Conservation (phyloP, 2,797 vertebrate genomes). For the Carcharodon carcharias region DNA sequence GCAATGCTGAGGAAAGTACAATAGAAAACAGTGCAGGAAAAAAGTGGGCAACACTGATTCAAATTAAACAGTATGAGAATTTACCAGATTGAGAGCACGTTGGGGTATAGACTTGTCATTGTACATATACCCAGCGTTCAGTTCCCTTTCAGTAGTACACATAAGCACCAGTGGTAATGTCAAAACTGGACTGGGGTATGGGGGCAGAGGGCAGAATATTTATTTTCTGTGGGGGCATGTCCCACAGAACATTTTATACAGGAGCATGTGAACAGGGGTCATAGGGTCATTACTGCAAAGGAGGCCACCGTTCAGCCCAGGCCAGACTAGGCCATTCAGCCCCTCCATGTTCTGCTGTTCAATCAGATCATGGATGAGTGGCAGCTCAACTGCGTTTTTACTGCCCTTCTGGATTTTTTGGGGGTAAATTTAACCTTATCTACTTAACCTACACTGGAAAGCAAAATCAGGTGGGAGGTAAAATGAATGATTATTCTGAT, state of each 20-base stretch:
- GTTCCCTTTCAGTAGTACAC: neutral
- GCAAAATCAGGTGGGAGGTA: too few relatives aligned
- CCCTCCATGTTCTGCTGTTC: neutral
- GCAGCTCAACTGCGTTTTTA: neutral
- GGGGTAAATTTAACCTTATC: neutral
- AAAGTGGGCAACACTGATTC: neutral
- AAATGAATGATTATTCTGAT: neutral
- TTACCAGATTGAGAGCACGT: neutral
- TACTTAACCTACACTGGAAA: neutral
- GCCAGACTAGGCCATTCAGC: neutral
- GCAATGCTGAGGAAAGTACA: neutral
- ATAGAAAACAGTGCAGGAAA: neutral
- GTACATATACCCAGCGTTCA: neutral
- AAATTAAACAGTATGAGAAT: neutral
- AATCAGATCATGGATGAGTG: neutral
- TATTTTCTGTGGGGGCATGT: neutral
- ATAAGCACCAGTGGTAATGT: neutral
- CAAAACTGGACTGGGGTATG: neutral
- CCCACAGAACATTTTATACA: neutral
- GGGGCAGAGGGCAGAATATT: neutral
- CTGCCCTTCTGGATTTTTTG: neutral
- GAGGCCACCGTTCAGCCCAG: neutral
- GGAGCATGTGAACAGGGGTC: neutral
- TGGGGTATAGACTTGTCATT: neutral
- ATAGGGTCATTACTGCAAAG: too few relatives aligned